Conservation (phyloP, 1,140 invertebrate species). For the Idris sp. region DNA sequence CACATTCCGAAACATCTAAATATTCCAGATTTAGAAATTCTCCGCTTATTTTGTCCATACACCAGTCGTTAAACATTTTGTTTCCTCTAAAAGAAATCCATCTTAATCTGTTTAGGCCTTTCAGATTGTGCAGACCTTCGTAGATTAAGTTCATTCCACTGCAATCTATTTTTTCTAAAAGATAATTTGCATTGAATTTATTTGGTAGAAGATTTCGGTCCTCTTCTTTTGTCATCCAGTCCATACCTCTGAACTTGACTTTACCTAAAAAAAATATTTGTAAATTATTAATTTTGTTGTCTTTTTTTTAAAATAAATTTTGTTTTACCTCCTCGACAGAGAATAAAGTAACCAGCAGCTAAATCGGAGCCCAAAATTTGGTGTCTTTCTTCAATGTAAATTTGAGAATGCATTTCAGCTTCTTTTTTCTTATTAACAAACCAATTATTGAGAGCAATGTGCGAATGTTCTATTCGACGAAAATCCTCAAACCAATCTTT, state of each 20-base stretch:
- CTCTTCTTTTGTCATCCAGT: conserved; percentile 77
- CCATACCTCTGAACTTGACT: conserved; percentile 82
- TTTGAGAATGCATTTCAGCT: conserved; percentile 71
- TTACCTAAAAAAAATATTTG: conserved; percentile 75
- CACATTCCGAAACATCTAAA: conserved; percentile 86
- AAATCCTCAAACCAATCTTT: conserved; percentile 50
- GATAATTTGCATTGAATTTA: conserved; percentile 77
- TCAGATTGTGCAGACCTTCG: conserved; percentile 85
- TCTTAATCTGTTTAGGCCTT: conserved; percentile 80
- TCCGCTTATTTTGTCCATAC: conserved; percentile 82
- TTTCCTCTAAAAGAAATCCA: conserved; percentile 83
- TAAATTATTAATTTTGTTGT: too few relatives aligned
- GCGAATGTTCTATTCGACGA: conserved; percentile 21
- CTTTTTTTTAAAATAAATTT: too few relatives aligned
- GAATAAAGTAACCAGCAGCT: conserved; percentile 86
- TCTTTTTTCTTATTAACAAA: conserved; percentile 70
- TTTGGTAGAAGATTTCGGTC: conserved; percentile 80
- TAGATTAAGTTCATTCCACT: conserved; percentile 82
- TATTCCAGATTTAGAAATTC: conserved; percentile 83
- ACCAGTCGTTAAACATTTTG: conserved; percentile 86
- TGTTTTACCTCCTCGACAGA: conserved; percentile 82
- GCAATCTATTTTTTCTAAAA: conserved; percentile 84
- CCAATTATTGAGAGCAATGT: conserved; percentile 72
- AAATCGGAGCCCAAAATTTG: conserved; percentile 83
- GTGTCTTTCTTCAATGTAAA: conserved; percentile 76